These are phyloP conservation scores for Cryptus armator DNA, from an alignment of 2,888 invertebrate species.

Conservation along the genomic window DNA sequence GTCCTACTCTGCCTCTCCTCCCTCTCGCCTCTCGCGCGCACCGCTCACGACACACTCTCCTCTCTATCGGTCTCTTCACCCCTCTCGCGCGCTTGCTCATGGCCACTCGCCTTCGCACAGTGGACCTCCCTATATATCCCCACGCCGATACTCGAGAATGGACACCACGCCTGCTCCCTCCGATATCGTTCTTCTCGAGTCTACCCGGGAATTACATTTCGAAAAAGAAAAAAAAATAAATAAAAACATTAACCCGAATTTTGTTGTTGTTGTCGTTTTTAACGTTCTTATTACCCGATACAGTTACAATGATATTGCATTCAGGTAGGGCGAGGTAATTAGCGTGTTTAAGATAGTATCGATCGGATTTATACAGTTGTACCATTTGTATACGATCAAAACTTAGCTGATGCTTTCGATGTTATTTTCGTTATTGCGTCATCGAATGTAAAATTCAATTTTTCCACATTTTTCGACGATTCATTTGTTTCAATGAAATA, in stretches of 20 bases:
- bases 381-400: too few species aligned
- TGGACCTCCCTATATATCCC: conserved; percentile 18
- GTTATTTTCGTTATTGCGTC: too few species aligned
- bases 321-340: too few species aligned
- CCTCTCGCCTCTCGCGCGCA: conserved; percentile 56
- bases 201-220: conserved; percentile 53
- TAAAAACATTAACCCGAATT: neutral
- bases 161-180: conserved; percentile 22
- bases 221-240: conserved; percentile 32
- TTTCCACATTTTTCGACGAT: too few species aligned
- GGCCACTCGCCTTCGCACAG: conserved; percentile 22
- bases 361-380: too few species aligned
- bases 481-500: too few species aligned
- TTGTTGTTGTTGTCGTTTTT: too few species aligned
- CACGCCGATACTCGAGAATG: conserved; percentile 28
- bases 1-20: conserved; percentile 75
- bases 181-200: neutral
- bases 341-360: too few species aligned
- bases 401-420: too few species aligned
- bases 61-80: conserved; percentile 25
- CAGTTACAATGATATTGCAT: neutral
- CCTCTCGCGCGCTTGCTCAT: conserved; percentile 31
- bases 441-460: too few species aligned
- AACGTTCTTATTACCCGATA: neutral
- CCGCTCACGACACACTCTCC: conserved; percentile 55